Percentiles rank a stretch among this genome's conserved stretches.
These are phyloP conservation scores for Ectemnius lituratus DNA, from an alignment of 2,888 invertebrate genomes.

Conservation along the genomic window DNA sequence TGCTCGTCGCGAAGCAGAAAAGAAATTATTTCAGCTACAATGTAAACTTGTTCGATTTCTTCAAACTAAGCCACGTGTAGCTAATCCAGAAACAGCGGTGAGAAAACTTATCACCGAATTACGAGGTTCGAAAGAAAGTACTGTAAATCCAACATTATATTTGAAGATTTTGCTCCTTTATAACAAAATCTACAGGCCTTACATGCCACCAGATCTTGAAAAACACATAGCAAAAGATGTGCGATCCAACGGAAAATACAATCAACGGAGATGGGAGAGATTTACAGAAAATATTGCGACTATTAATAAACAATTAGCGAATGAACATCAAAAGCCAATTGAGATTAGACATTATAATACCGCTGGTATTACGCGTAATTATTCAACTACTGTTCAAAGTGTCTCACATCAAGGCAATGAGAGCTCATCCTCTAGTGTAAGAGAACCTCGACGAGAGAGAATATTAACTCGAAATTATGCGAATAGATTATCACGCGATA, in stretches of 20 bases:
- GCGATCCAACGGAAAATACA: background rate
- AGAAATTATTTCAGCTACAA: background rate
- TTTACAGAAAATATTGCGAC: background rate
- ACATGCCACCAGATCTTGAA: conserved; percentile 9
- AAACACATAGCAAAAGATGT: background rate
- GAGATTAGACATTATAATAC: background rate
- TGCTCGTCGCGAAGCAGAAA: background rate
- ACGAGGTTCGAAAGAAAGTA: background rate
- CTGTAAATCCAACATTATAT: background rate
- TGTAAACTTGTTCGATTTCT: background rate
- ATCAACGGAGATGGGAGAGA: background rate
- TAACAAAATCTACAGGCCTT: conserved; percentile 43
- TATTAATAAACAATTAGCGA: background rate
- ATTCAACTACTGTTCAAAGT: too few species aligned
- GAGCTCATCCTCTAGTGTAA: too few species aligned
- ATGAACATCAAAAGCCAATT: background rate
- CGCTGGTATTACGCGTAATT: too few species aligned
- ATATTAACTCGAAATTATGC: too few species aligned
- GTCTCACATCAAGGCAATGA: too few species aligned
- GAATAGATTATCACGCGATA: too few species aligned
- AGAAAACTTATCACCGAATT: background rate
- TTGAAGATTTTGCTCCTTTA: conserved; percentile 22
- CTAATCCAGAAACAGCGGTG: background rate
- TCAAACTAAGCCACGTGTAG: background rate
- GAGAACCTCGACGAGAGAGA: too few species aligned